Percentiles rank a stretch among this genome's conserved stretches.
These are phyloP conservation scores for Eulimnadia texana DNA, from an alignment of 1,140 invertebrate genomes.

Conservation along the genomic window DNA sequence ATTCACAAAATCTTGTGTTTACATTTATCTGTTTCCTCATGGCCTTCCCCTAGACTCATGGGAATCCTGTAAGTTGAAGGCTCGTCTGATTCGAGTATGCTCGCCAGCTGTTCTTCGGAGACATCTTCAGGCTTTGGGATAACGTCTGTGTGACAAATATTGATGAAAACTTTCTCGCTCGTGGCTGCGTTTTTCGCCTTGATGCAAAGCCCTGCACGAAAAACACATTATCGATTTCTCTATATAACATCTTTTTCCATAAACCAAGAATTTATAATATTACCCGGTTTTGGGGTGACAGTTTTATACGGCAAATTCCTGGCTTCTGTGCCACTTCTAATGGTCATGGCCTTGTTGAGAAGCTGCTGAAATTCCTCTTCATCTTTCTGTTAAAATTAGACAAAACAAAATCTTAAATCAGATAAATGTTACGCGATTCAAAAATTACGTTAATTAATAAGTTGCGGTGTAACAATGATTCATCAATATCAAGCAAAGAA, in stretches of 20 bases:
- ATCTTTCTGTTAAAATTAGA: conserved; percentile 11
- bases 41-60: conserved; percentile 71
- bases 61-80: conserved; percentile 58
- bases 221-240: conserved; percentile 2
- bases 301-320: conserved; percentile 1
- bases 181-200: conserved; percentile 53
- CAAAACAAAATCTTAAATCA: background rate
- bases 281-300: conserved; percentile 11
- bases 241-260: conserved; percentile 13
- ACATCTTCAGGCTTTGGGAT: conserved; percentile 68
- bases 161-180: conserved; percentile 60
- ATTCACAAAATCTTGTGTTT: conserved; percentile 16
- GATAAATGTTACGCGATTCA: background rate
- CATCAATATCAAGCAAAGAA: conserved; percentile 1
- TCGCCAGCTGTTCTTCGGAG: conserved; percentile 48
- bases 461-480: conserved; percentile 2
- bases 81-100: conserved; percentile 46
- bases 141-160: conserved; percentile 56
- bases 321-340: background rate
- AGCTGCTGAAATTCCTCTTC: conserved; percentile 15
- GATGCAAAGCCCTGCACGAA: conserved; percentile 56
- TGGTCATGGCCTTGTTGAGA: background rate
- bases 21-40: conserved; percentile 61
- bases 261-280: background rate
- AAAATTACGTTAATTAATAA: background rate